phyloP scores from a whole-genome alignment of 2,113 vertebrate genomes.

The Dicentrarchus labrax region DNA sequence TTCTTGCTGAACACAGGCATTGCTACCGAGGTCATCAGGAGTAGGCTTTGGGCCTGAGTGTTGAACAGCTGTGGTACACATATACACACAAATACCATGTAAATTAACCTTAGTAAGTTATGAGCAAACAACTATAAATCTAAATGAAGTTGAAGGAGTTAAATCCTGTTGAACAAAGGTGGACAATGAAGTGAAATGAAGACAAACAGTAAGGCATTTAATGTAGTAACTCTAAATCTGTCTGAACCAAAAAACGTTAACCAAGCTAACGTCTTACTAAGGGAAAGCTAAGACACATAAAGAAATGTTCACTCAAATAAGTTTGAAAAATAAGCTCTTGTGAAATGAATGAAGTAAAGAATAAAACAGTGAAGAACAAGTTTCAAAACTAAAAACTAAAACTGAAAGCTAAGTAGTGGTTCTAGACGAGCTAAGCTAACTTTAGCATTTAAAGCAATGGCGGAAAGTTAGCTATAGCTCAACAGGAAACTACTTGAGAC shows the following conservation, averaged over 20 bases:
- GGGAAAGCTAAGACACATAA: background rate
- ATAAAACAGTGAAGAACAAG: background rate
- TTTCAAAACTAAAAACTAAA: background rate
- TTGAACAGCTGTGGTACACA: slow-evolving; percentile 87
- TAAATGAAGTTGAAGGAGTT: background rate
- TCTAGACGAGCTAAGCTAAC: slow-evolving; percentile 3
- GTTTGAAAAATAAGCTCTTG: background rate
- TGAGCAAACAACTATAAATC: background rate
- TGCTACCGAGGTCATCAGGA: slow-evolving; percentile 95
- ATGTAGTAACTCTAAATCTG: background rate
- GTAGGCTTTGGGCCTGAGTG: slow-evolving; percentile 89
- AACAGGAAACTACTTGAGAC: background rate
- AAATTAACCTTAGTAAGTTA: background rate
- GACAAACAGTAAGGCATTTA: background rate
- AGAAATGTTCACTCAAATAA: background rate
- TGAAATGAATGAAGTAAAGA: background rate
- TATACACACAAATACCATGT: background rate
- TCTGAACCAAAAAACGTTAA: background rate
- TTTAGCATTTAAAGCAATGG: slow-evolving; percentile 1
- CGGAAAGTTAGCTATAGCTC: background rate
- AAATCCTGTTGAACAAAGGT: background rate
- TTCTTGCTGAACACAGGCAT: slow-evolving; percentile 99
- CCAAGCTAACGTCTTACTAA: background rate
- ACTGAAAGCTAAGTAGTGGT: background rate
- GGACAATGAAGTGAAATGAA: background rate